These are phyloP conservation scores for Cetonia aurata DNA, from an alignment of 2,888 invertebrate species.

Conservation along the genomic window DNA sequence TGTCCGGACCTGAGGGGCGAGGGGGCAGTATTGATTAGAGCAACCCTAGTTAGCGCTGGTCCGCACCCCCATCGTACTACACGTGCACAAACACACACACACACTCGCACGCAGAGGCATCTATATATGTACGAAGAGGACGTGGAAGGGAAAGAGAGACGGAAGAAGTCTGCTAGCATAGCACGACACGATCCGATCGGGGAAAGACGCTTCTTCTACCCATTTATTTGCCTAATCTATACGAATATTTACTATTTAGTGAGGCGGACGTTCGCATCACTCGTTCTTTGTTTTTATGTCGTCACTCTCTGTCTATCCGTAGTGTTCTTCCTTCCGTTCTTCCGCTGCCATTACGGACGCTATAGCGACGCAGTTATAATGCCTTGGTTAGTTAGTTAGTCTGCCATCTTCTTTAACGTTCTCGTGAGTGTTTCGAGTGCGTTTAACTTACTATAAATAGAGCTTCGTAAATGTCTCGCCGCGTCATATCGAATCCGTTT, in stretches of 20 bases:
- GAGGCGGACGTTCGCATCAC: conserved; percentile 23
- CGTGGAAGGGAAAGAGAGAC: background rate
- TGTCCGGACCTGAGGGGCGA: conserved; percentile 55
- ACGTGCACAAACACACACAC: conserved; percentile 44
- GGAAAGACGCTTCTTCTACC: conserved; percentile 15
- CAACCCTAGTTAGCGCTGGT: conserved; percentile 67
- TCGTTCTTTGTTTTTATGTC: conserved; percentile 35
- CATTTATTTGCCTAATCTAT: conserved; percentile 42
- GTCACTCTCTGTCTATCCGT: conserved; percentile 13
- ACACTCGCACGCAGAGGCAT: background rate
- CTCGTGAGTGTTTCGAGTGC: conserved; percentile 26
- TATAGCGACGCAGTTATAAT: conserved; percentile 5
- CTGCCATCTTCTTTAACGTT: conserved; percentile 39
- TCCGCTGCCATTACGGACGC: conserved; percentile 12
- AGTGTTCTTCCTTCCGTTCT: conserved; percentile 14
- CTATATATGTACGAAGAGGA: background rate
- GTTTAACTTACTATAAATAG: conserved; percentile 40
- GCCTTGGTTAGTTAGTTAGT: conserved; percentile 14
- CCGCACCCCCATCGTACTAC: conserved; percentile 53
- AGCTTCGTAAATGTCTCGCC: conserved; percentile 24
- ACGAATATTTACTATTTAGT: conserved; percentile 39
- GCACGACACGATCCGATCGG: conserved; percentile 45
- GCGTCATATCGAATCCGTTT: conserved; percentile 21
- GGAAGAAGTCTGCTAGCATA: conserved; percentile 41
- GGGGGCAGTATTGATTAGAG: conserved; percentile 66